phyloP scores from a whole-genome alignment of 2,797 vertebrate genomes.

The Semaprochilodus insignis region DNA sequence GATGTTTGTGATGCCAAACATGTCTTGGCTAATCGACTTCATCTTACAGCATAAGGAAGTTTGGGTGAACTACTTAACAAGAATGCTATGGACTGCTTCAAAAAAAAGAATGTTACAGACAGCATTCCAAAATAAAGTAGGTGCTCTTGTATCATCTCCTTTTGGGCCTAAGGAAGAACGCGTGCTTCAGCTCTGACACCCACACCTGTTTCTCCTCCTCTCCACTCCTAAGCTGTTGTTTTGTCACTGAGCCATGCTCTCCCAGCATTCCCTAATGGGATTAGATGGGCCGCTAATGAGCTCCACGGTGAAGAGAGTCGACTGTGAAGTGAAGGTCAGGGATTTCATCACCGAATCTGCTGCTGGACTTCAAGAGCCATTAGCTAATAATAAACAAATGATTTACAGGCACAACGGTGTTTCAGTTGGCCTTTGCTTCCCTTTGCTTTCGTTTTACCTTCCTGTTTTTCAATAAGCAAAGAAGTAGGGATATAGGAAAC shows the following conservation, averaged over 20 bases:
- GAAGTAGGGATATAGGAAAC: constrained; percentile 50
- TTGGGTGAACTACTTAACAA: not conserved
- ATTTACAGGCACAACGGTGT: constrained; percentile 65
- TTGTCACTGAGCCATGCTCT: constrained; percentile 71
- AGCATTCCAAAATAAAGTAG: not conserved
- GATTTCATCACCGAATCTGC: constrained; percentile 74
- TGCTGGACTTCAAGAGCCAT: constrained; percentile 77
- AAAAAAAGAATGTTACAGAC: not conserved
- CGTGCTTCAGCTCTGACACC: constrained; percentile 66
- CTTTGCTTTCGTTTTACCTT: constrained; percentile 47
- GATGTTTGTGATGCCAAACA: not conserved
- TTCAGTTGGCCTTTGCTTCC: constrained; percentile 55
- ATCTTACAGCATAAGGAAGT: not conserved
- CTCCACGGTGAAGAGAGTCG: constrained; percentile 72
- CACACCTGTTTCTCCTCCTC: constrained; percentile 73
- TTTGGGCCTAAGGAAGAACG: constrained; percentile 71
- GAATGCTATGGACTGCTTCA: not conserved
- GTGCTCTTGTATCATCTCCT: constrained; percentile 60
- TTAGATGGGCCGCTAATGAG: constrained; percentile 79
- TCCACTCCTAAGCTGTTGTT: constrained; percentile 60
- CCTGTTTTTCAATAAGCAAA: constrained; percentile 64
- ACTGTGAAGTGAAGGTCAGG: constrained; percentile 79
- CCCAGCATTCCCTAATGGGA: constrained; percentile 76
- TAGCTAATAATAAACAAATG: constrained; percentile 79
- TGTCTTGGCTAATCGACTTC: not conserved